Evolutionary conservation across 2,888 invertebrate genomes (phyloP), one percentile per base, ranked within the genome.

Genomic region (Sinhomidia bicolor): DNA sequence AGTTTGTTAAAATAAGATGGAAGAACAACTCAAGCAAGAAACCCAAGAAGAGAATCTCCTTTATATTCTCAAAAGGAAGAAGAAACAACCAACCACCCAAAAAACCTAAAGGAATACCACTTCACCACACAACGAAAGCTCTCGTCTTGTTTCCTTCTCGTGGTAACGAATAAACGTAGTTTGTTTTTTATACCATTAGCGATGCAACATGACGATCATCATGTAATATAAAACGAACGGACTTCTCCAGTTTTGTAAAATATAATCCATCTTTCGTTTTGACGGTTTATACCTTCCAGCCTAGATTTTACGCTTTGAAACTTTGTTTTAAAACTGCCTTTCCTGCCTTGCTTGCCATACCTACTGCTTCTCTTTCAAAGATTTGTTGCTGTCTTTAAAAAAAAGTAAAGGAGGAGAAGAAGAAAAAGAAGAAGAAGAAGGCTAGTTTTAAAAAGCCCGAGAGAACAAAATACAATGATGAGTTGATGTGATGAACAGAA

Each of bases 271-370:
- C 79, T 57, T 17, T 79, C 60, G 32, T 60, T 79, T 71, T 89
- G 88, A 84, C 84, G 79, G 68, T 85, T 85, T 85, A 44, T 89
- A 62, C 89, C 85, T 84, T 89, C 89, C 89, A 89, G 85, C 85
- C 51, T 85, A 79, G 79, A 83, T 88, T 88, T 88, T 83, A 87
- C 87, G 82, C 82, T 88, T 79, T 82, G 44, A 80, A 81, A 60
- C 29, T 65, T 81, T 44, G 47, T 80, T 0, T n/a, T n/a, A n/a
- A n/a, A n/a, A n/a, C n/a, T n/a, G n/a, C n/a, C n/a, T 36, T 7
- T 57, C 17, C 84, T 68, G 20, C 36, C 36, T 7, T 79, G 14
- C 51, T 20, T 71, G 26, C 32, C 20, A 23, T 44, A 47, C 54
- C 76, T 71, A 71, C 41, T 41, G 17, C 23, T 20, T 9, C 57